Conservation (phyloP, 2,113 vertebrate genomes). For the Acrocephalus kingi region DNA sequence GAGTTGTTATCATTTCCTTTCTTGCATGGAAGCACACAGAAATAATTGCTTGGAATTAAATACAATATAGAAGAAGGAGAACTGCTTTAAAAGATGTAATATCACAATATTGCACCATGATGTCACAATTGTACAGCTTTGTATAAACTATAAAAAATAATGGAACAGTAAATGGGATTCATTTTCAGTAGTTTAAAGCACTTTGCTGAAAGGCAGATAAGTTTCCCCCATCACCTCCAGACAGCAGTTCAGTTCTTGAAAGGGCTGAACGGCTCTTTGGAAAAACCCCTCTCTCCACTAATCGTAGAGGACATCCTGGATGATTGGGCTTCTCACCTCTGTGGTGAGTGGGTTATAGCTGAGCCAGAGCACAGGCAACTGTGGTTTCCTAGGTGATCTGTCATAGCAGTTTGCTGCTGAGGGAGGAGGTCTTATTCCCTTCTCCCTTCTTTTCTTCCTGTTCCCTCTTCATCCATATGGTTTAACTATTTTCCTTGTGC, state of each 20-base stretch:
- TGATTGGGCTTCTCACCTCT: not conserved
- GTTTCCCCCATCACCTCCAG: not conserved
- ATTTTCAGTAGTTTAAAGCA: not conserved
- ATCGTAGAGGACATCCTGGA: not conserved
- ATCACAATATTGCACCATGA: not conserved
- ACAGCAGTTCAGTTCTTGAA: not conserved
- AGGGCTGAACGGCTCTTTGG: not conserved
- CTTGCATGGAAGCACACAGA: not conserved
- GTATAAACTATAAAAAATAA: not conserved
- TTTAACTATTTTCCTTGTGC: not conserved
- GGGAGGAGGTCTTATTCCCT: not conserved
- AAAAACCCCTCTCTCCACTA: not conserved
- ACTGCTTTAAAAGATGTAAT: not conserved
- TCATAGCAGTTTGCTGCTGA: not conserved
- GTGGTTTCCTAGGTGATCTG: not conserved
- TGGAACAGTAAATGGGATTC: not conserved
- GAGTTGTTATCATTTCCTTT: not conserved
- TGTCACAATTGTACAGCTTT: not conserved
- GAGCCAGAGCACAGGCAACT: not conserved
- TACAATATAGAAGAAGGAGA: not conserved
- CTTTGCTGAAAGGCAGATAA: not conserved
- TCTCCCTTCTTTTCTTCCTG: not conserved
- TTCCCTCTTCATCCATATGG: not conserved
- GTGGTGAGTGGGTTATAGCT: not conserved
- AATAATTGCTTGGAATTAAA: not conserved